A percentile compares a stretch with the other conserved stretches of the same genome.
These are phyloP conservation scores for Cydia fagiglandana DNA, from an alignment of 1,140 invertebrate genomes.

Conservation along the genomic window DNA sequence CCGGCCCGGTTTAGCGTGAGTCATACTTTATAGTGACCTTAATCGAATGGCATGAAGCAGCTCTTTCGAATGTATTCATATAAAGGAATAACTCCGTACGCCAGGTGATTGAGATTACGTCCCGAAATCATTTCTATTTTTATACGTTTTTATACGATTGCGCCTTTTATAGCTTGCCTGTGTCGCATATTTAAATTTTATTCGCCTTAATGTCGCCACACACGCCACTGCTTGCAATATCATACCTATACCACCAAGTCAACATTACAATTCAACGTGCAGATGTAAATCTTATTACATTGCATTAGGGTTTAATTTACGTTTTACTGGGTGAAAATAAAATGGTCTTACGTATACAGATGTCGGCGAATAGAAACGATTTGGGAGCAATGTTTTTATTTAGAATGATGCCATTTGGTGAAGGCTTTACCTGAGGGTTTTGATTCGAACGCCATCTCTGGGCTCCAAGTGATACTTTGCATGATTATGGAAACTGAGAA, in stretches of 20 bases:
- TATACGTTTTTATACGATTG: conserved; percentile 67
- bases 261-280: conserved; percentile 24
- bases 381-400: conserved; percentile 77
- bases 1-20: no score
- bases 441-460: conserved; percentile 47
- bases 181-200: conserved; percentile 78
- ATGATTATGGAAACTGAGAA: conserved; percentile 18
- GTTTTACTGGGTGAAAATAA: conserved; percentile 25
- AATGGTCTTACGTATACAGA: conserved; percentile 52
- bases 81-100: conserved; percentile 16
- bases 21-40: no score
- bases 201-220: conserved; percentile 76
- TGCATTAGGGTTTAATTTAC: conserved; percentile 39
- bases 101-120: conserved; percentile 32
- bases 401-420: conserved; percentile 68
- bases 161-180: conserved; percentile 65
- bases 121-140: conserved; percentile 43
- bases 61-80: background rate
- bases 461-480: conserved; percentile 25
- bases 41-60: background rate
- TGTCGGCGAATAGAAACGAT: conserved; percentile 71
- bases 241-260: conserved; percentile 60
- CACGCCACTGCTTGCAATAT: conserved; percentile 70
- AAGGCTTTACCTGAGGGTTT: conserved; percentile 66
- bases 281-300: conserved; percentile 33